phyloP scores from a whole-genome alignment of 2,888 invertebrate species.

The Balanococcus diminutus region DNA sequence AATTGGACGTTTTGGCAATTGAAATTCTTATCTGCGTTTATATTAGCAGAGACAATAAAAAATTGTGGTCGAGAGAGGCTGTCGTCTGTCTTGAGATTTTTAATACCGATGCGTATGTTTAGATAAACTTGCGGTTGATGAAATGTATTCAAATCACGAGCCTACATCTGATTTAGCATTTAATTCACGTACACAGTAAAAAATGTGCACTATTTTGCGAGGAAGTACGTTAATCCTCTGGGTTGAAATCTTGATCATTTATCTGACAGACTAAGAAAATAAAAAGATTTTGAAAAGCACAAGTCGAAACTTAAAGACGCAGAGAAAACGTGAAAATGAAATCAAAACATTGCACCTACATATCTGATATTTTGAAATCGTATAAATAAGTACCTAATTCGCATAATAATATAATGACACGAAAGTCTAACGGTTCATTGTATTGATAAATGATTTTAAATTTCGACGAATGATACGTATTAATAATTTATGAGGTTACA shows the following conservation, averaged over 20 bases:
- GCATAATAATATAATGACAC: background rate
- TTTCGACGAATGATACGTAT: background rate
- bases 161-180: background rate
- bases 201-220: background rate
- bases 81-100: background rate
- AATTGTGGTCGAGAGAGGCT: background rate
- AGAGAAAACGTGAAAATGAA: background rate
- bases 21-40: background rate
- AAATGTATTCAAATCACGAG: slow-evolving; percentile 11
- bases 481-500: background rate
- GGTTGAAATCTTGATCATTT: background rate
- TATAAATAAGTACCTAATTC: background rate
- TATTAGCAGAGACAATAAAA: background rate
- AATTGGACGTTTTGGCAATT: background rate
- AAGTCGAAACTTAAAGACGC: background rate
- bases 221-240: too few species aligned
- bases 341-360: too few species aligned
- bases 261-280: background rate
- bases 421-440: background rate
- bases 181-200: background rate
- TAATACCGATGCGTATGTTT: background rate
- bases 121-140: background rate
- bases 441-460: background rate
- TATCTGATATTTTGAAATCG: background rate
- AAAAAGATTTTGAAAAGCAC: background rate